phyloP scores from a whole-genome alignment of 1,140 invertebrate genomes.

The Orchesella cincta region DNA sequence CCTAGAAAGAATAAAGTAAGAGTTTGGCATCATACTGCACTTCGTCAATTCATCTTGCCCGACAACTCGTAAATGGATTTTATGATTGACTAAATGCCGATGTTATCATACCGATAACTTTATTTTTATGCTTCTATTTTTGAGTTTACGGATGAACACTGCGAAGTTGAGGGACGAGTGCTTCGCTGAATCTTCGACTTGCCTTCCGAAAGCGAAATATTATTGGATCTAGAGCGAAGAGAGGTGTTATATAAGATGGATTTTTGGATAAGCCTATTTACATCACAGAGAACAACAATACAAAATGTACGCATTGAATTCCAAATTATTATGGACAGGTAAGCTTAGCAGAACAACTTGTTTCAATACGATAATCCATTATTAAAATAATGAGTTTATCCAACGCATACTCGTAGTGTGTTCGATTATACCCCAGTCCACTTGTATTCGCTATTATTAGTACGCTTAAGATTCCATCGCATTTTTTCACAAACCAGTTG shows the following conservation, averaged over 20 bases:
- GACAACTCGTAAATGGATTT: no score
- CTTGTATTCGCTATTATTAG: no score
- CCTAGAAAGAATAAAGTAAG: conserved; percentile 73
- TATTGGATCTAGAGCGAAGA: no score
- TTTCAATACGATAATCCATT: no score
- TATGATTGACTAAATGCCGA: no score
- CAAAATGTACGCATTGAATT: conserved; percentile 39
- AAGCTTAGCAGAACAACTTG: background rate
- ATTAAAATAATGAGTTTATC: no score
- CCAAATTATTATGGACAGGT: conserved; percentile 54
- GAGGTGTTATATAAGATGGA: conserved; percentile 94
- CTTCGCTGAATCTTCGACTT: conserved; percentile 76
- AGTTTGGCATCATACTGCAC: conserved; percentile 34
- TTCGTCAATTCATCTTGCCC: background rate
- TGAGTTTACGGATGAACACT: conserved; percentile 33
- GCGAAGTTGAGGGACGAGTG: conserved; percentile 75
- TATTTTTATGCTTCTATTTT: conserved; percentile 21
- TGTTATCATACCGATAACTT: no score
- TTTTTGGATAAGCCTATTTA: conserved; percentile 76
- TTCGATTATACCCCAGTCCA: no score
- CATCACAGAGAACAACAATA: conserved; percentile 48
- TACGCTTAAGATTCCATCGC: no score
- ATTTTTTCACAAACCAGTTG: no score
- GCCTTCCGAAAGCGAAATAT: conserved; percentile 71
- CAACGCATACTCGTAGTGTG: no score